These are phyloP conservation scores for Pseudococcus viburni DNA, from an alignment of 2,888 invertebrate genomes.

Conservation along the genomic window DNA sequence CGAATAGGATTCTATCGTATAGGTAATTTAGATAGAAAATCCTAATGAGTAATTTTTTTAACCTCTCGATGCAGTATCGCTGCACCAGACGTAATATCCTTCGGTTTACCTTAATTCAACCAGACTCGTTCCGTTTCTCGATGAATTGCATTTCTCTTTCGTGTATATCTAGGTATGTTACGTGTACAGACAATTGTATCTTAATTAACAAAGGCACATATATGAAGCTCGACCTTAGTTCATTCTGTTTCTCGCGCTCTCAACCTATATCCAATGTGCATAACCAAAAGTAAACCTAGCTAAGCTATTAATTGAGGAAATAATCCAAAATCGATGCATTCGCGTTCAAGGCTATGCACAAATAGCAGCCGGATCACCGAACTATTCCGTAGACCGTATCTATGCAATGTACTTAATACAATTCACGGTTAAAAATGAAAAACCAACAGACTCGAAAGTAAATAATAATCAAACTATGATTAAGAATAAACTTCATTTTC, in stretches of 20 bases:
- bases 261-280: neutral
- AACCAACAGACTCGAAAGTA: neutral
- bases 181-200: slow-evolving; percentile 17
- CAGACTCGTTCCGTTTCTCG: neutral
- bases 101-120: slow-evolving; percentile 47
- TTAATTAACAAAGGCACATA: slow-evolving; percentile 44
- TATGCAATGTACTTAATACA: neutral
- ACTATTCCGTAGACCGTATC: neutral
- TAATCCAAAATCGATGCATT: slow-evolving; percentile 44
- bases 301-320: slow-evolving; percentile 37
- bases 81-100: slow-evolving; percentile 35
- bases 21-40: slow-evolving; percentile 1
- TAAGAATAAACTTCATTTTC: slow-evolving; percentile 10
- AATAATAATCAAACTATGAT: slow-evolving; percentile 33
- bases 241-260: neutral
- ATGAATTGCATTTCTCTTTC: slow-evolving; percentile 53
- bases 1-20: neutral
- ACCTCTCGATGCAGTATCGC: neutral
- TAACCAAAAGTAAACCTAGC: slow-evolving; percentile 35
- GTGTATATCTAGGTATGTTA: neutral
- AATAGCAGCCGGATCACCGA: neutral
- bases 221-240: neutral
- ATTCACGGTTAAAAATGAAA: slow-evolving; percentile 29
- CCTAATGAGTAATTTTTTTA: neutral
- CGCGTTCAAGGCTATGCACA: neutral